These are phyloP conservation scores for Apostichopus leukothele DNA, from an alignment of 53 echinoderm and acorn worm genomes.

Conservation along the genomic window DNA sequence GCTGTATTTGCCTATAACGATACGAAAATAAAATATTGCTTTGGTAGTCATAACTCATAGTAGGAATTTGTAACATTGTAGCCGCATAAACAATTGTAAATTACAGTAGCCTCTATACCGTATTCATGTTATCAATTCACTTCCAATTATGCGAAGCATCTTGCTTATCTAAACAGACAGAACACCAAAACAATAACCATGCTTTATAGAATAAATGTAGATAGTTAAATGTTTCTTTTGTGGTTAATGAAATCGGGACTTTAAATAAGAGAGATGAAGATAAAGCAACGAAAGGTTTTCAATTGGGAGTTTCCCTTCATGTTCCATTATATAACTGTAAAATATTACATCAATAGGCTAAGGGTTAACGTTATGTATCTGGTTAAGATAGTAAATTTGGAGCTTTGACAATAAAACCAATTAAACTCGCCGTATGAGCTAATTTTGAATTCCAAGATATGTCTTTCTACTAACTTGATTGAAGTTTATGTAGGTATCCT, in stretches of 20 bases:
- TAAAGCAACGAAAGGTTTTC: background rate
- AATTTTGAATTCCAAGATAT: too few relatives aligned
- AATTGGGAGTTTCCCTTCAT: background rate
- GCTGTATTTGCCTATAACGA: too few relatives aligned
- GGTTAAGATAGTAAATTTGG: too few relatives aligned
- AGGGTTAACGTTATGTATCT: too few relatives aligned
- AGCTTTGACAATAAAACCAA: too few relatives aligned
- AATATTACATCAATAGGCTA: too few relatives aligned
- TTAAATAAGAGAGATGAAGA: background rate
- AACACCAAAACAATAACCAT: background rate
- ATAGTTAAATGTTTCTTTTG: background rate
- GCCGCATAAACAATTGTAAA: conserved; percentile 1
- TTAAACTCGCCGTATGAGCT: too few relatives aligned
- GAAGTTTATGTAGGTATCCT: too few relatives aligned
- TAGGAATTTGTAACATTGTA: conserved; percentile 18
- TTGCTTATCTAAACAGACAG: background rate
- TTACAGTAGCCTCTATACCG: background rate
- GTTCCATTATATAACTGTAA: background rate
- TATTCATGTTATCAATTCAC: conserved; percentile 2
- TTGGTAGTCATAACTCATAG: background rate
- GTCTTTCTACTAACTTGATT: too few relatives aligned
- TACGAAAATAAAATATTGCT: too few relatives aligned
- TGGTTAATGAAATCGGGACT: background rate
- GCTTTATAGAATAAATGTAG: background rate
- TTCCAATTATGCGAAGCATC: conserved; percentile 14